Evolutionary conservation across 2,888 invertebrate species (phyloP), one percentile per base, ranked within the genome.

Genomic region (Cheilosia scutellata): DNA sequence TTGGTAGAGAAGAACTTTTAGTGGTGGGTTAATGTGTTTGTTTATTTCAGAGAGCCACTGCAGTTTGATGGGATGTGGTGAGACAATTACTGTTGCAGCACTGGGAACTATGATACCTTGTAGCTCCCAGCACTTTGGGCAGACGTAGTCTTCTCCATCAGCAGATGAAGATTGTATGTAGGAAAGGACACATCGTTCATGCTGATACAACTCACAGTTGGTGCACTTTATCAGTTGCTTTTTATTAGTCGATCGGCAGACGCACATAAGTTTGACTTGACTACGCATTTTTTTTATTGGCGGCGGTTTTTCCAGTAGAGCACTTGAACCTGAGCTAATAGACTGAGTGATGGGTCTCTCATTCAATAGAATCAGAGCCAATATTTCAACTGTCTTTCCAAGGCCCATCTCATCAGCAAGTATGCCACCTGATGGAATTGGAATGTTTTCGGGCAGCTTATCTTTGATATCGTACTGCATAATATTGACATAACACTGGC

Each of bases 371-470:
- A 96, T 94, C 74, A 95, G 93, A 2, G 95, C 94, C 42, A 96
- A 90, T 11, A 96, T 94, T 92, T 96, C 96, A 0, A 96, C 95
- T 0, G 96, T 96, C 93, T 96, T 96, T 0, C 96, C 96, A 29
- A 96, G 92, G 0, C 96, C 96, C 96, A 96, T 96, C 92, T 96
- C 96, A 91, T 96, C 96, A 2, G 96, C 96, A 58, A 96, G 92
- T 84, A 96, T 96, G 1, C 96, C 96, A 13, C 96, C 96, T 1
- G 93, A 94, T 6, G 94, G 92, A 20, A 93, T 77, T 20, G 90
- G 91, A 9, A 88, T 87, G 2, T 90, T 87, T 3, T 90, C 49
- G 1, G 94, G 94, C 70, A 90, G 91, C 40, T 6, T 13, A 20
- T 75, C 76, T 0, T 40, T 55, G 1, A 87, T 37, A 42, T 88